Evolutionary conservation across 2,888 invertebrate species (phyloP).

Genomic region (Gymnoscelis rufifasciata): DNA sequence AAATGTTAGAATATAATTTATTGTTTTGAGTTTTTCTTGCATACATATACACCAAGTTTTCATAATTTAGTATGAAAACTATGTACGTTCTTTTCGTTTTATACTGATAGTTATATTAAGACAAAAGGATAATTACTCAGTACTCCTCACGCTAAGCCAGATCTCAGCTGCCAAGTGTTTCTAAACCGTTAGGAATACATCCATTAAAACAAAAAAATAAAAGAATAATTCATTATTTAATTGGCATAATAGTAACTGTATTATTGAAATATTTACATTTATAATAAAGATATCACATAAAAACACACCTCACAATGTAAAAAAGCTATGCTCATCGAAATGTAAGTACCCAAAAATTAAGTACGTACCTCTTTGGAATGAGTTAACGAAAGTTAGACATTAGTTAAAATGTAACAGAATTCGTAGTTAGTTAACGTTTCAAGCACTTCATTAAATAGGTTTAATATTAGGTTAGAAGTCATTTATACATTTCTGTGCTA

Average conservation of each 20-base stretch:
- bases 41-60: no score
- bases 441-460: constrained; percentile 1
- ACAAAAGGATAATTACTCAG: no score
- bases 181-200: no score
- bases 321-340: constrained; percentile 45
- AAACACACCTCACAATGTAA: constrained; percentile 64
- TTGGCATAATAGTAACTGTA: constrained; percentile 68
- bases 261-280: constrained; percentile 70
- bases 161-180: no score
- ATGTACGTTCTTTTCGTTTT: no score
- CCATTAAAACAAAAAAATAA: constrained; percentile 46
- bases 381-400: constrained; percentile 19
- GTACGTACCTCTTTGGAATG: constrained; percentile 33
- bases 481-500: no score
- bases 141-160: no score
- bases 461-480: no score
- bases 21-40: no score
- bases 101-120: no score
- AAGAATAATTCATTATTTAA: constrained; percentile 75
- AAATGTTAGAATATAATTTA: no score
- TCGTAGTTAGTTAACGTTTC: constrained; percentile 14
- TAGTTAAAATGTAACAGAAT: constrained; percentile 9
- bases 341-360: constrained; percentile 24
- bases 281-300: constrained; percentile 73
- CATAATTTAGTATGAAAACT: no score